A percentile compares a stretch with the other conserved stretches of the same genome.
These are phyloP conservation scores for Calidris pugnax DNA, from an alignment of 2,113 vertebrate species.

Conservation along the genomic window DNA sequence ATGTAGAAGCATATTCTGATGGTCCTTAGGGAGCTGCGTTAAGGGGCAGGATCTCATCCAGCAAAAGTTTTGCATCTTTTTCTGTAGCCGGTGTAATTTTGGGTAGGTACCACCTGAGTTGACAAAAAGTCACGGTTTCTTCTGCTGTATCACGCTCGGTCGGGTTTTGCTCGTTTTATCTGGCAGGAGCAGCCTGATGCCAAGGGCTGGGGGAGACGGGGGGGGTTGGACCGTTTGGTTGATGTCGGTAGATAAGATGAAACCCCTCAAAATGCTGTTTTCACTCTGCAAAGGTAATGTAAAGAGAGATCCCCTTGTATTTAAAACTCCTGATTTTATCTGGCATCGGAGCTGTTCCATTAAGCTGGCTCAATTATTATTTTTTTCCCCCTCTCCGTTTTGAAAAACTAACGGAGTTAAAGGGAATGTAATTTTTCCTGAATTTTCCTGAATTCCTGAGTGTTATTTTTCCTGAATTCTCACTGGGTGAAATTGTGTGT, in stretches of 20 bases:
- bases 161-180: neutral
- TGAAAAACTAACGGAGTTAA: neutral
- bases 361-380: neutral
- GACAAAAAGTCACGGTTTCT: neutral
- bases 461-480: too few relatives aligned
- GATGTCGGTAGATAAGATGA: neutral
- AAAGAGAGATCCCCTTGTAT: neutral
- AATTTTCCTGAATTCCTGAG: too few relatives aligned
- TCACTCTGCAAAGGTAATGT: neutral
- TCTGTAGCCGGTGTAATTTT: neutral
- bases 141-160: neutral
- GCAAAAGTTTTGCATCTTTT: neutral
- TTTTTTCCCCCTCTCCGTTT: neutral
- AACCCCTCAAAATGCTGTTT: neutral
- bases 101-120: neutral
- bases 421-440: too few relatives aligned
- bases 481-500: neutral
- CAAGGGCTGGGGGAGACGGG: neutral
- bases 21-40: neutral
- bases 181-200: neutral
- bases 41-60: neutral
- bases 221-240: neutral
- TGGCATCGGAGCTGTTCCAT: neutral
- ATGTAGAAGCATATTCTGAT: neutral
- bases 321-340: neutral